A percentile compares a stretch with the other conserved stretches of the same genome.
phyloP scores from a whole-genome alignment of 1,140 invertebrate genomes.

The Belonocnema kinseyi region DNA sequence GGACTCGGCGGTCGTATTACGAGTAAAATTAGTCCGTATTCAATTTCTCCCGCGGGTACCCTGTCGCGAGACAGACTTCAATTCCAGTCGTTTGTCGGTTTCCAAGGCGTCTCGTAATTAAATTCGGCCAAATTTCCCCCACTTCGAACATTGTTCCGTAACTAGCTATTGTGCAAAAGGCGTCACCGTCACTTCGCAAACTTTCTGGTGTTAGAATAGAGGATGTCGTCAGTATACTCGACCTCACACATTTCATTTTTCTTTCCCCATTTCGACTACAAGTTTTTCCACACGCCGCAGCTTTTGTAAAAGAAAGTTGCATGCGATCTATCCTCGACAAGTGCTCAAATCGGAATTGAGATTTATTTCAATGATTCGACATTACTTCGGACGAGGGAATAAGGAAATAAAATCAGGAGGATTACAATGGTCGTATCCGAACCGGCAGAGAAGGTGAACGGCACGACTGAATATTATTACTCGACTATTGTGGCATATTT shows the following conservation, averaged over 20 bases:
- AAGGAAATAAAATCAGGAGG: conserved; percentile 3
- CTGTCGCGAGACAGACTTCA: conserved; percentile 48
- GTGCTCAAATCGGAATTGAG: conserved; percentile 11
- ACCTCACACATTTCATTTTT: conserved; percentile 19
- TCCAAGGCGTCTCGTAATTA: conserved; percentile 75
- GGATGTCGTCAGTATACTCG: conserved; percentile 40
- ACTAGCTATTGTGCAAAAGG: conserved; percentile 74
- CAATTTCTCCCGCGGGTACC: conserved; percentile 70
- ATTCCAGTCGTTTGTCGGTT: conserved; percentile 50
- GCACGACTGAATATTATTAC: too few relatives aligned
- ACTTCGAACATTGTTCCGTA: conserved; percentile 72
- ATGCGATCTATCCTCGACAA: conserved; percentile 28
- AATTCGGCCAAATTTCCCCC: conserved; percentile 74
- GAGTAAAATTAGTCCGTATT: conserved; percentile 74
- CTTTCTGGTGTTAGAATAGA: conserved; percentile 61
- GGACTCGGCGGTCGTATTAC: conserved; percentile 61
- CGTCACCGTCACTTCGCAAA: conserved; percentile 62
- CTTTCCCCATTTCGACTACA: conserved; percentile 8
- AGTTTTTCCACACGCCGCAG: conserved; percentile 29
- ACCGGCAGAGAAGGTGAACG: background rate
- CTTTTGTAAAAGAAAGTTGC: conserved; percentile 6
- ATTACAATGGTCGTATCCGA: conserved; percentile 19
- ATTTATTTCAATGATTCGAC: conserved; percentile 11
- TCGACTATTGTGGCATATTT: too few relatives aligned
- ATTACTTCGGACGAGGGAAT: conserved; percentile 7